Evolutionary conservation across 2,113 vertebrate species (phyloP).

Genomic region (Setophaga petechia): DNA sequence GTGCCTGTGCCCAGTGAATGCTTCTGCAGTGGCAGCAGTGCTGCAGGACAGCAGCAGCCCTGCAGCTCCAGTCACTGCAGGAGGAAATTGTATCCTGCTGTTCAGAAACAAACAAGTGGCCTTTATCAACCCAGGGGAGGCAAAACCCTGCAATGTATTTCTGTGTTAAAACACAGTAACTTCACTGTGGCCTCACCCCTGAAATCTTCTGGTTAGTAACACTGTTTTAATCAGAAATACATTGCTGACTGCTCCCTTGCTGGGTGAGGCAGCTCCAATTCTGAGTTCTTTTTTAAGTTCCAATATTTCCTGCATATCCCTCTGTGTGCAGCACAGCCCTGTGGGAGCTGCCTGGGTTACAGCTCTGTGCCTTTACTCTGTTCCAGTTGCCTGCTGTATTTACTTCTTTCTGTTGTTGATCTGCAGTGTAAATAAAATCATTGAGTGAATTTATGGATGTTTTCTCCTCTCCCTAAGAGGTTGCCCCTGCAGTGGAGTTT

Average conservation of each 20-base stretch:
- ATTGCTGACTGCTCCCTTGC: not conserved
- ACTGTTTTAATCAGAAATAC: not conserved
- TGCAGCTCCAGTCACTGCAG: conserved; percentile 39
- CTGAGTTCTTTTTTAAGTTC: not conserved
- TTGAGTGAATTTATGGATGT: not conserved
- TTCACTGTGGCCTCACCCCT: not conserved
- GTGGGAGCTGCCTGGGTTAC: not conserved
- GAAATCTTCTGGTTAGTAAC: not conserved
- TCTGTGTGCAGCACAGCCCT: not conserved
- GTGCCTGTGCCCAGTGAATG: not conserved
- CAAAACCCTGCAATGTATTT: conserved; percentile 29
- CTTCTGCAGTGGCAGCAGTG: not conserved
- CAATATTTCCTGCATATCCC: not conserved
- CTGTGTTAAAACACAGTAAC: not conserved
- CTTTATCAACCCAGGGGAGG: not conserved
- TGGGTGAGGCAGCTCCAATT: not conserved
- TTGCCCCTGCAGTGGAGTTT: not conserved
- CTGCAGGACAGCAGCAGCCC: not conserved
- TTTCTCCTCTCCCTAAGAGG: not conserved
- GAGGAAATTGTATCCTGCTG: conserved; percentile 38
- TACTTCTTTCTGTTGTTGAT: not conserved
- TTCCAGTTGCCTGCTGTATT: not conserved
- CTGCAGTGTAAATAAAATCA: not conserved
- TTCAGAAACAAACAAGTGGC: not conserved
- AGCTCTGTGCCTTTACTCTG: not conserved